phyloP scores from a whole-genome alignment of 1,140 invertebrate genomes.

The Pristionchus pacificus region DNA sequence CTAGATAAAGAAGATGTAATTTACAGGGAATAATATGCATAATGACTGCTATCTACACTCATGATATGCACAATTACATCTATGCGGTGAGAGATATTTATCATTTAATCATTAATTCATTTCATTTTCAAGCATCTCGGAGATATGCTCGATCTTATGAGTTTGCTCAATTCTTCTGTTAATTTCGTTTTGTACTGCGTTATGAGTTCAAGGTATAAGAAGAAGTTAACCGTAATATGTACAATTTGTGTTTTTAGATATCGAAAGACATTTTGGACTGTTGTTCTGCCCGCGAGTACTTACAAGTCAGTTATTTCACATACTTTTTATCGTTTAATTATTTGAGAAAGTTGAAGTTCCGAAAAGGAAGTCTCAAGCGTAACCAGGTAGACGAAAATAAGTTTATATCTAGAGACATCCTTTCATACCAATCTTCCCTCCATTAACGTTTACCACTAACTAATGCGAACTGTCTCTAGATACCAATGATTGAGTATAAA shows the following conservation, averaged over 20 bases:
- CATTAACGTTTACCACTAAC: too few relatives aligned
- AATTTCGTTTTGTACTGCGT: constrained; percentile 54
- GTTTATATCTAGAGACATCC: too few relatives aligned
- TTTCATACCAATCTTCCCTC: too few relatives aligned
- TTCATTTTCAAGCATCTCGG: constrained; percentile 62
- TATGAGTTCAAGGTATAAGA: constrained; percentile 46
- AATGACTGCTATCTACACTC: constrained; percentile 48
- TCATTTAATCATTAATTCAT: too few relatives aligned
- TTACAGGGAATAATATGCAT: constrained; percentile 43
- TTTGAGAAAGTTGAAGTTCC: too few relatives aligned
- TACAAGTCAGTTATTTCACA: constrained; percentile 18
- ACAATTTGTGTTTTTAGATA: constrained; percentile 19
- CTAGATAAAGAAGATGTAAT: not conserved
- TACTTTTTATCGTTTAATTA: too few relatives aligned
- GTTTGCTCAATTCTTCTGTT: constrained; percentile 48
- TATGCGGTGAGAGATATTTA: too few relatives aligned
- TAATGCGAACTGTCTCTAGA: too few relatives aligned
- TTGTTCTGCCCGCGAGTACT: constrained; percentile 39
- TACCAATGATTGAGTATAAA: too few relatives aligned
- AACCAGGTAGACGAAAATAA: too few relatives aligned
- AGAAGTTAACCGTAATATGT: not conserved
- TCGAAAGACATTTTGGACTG: constrained; percentile 46
- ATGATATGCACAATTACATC: constrained; percentile 26
- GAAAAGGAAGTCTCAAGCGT: too few relatives aligned
- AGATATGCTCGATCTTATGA: constrained; percentile 49